Conservation (phyloP, 2,113 vertebrate species). For the Aythya baeri region DNA sequence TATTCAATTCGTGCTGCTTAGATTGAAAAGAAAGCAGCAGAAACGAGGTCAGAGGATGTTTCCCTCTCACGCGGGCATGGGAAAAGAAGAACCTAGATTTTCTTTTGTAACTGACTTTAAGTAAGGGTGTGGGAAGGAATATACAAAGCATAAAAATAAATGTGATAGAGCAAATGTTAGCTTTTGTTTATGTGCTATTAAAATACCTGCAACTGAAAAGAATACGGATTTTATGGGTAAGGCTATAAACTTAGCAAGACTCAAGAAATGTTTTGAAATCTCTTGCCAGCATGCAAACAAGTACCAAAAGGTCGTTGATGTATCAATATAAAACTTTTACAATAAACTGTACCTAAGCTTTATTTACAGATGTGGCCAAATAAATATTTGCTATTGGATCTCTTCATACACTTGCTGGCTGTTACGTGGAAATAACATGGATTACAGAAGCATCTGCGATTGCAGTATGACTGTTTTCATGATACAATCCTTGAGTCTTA, state of each 20-base stretch:
- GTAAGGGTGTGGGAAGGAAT: background rate
- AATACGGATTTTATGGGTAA: background rate
- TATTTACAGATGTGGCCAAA: background rate
- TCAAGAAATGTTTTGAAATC: background rate
- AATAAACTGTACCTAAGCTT: background rate
- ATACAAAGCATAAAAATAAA: background rate
- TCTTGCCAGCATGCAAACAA: background rate
- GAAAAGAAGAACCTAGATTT: background rate
- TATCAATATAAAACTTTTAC: background rate
- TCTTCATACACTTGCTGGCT: background rate
- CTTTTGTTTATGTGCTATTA: background rate
- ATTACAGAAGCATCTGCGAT: background rate
- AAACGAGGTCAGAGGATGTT: background rate
- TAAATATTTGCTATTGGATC: background rate
- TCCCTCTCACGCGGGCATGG: background rate
- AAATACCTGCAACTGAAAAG: background rate
- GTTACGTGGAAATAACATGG: background rate
- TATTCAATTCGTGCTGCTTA: background rate
- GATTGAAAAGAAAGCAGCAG: background rate
- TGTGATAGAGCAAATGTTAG: background rate
- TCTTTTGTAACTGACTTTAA: background rate
- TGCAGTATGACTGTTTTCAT: background rate
- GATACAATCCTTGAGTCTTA: slow-evolving; percentile 18
- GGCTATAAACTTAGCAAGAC: background rate
- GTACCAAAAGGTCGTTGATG: background rate